These are phyloP conservation scores for Tipula vernalis DNA, from an alignment of 2,888 invertebrate species.

Conservation along the genomic window DNA sequence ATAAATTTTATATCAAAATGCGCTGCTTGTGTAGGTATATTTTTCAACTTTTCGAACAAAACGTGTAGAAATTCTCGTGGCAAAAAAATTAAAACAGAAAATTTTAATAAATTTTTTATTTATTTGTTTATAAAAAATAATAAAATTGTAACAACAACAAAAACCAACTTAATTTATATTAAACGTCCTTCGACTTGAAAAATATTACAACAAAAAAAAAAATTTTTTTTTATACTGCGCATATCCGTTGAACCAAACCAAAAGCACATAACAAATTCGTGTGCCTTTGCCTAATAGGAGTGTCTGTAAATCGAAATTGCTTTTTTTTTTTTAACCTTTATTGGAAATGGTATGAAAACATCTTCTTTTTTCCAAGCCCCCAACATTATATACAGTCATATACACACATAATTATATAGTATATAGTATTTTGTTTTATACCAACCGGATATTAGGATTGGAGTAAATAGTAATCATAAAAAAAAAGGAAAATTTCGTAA, in stretches of 20 bases:
- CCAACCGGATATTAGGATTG: not conserved
- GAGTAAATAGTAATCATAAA: not conserved
- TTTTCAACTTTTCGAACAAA: not conserved
- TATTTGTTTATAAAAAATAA: not conserved
- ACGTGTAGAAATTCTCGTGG: not conserved
- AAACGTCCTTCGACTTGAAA: not conserved
- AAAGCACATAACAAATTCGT: not conserved
- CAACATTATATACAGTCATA: not conserved
- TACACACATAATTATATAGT: not conserved
- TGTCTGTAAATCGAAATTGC: not conserved
- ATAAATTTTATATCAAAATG: not conserved
- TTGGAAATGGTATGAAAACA: not conserved
- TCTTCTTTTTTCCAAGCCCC: not conserved
- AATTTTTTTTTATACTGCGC: not conserved
- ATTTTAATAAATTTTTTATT: not conserved
- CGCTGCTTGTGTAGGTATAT: not conserved
- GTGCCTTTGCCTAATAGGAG: not conserved
- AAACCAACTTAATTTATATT: not conserved
- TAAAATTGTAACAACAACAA: not conserved
- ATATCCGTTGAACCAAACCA: not conserved
- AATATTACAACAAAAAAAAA: not conserved
- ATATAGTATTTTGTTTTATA: not conserved
- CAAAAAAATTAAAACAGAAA: not conserved
- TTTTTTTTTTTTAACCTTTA: not conserved
- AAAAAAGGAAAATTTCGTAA: not conserved